phyloP scores from a whole-genome alignment of 1,140 invertebrate genomes.

The Brachionus manjavacas region DNA sequence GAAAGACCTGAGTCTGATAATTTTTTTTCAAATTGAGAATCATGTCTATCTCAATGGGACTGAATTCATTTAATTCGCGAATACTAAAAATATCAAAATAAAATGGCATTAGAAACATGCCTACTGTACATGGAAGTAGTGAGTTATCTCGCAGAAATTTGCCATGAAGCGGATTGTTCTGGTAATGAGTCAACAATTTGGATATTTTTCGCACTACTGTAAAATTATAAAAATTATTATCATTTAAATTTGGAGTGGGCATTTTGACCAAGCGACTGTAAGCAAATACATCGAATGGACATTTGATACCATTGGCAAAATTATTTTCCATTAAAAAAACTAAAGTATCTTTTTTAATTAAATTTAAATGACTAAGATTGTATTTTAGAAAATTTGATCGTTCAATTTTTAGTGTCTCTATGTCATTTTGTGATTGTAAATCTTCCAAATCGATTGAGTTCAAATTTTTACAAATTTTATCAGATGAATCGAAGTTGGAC shows the following conservation, averaged over 20 bases:
- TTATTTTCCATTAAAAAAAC: conserved; percentile 37
- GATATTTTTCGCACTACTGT: not conserved
- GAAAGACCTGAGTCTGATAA: not conserved
- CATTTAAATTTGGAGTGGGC: not conserved
- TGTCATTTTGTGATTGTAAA: not conserved
- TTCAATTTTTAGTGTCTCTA: not conserved
- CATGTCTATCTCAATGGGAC: not conserved
- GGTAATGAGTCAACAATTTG: not conserved
- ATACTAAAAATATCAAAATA: conserved; percentile 37
- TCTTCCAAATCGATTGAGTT: not conserved
- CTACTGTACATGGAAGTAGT: not conserved
- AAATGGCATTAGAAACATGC: conserved; percentile 26
- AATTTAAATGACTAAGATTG: not conserved
- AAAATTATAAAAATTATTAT: conserved; percentile 18
- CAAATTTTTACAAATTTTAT: not conserved
- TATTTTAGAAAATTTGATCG: not conserved
- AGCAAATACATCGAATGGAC: conserved; percentile 21
- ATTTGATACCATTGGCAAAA: not conserved
- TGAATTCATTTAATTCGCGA: not conserved
- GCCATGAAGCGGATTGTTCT: not conserved
- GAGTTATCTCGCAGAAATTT: not conserved
- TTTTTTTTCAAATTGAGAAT: not conserved
- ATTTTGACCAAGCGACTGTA: not conserved
- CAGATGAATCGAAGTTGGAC: not conserved
- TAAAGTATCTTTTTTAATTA: conserved; percentile 17